Evolutionary conservation across 1,140 invertebrate genomes (phyloP).

Genomic region (Teleopsis dalmanni): DNA sequence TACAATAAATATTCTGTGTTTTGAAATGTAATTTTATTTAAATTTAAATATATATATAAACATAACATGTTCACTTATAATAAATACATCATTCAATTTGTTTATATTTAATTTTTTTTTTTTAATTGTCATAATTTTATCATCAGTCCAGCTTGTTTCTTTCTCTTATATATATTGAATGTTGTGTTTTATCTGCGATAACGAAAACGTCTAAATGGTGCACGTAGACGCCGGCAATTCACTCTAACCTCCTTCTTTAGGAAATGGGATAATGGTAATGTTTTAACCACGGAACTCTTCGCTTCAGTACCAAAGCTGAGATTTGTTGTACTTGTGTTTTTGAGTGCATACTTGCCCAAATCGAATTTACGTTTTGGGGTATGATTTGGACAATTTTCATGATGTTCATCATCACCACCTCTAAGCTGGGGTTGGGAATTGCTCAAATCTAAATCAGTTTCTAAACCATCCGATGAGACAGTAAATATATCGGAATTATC

Average conservation of each 20-base stretch:
- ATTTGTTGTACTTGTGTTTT: conserved; percentile 23
- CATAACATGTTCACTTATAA: too few species aligned
- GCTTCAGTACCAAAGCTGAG: conserved; percentile 39
- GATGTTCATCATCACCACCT: conserved; percentile 23
- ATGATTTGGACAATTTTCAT: conserved; percentile 10
- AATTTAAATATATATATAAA: too few species aligned
- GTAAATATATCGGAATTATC: conserved; percentile 43
- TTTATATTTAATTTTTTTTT: too few species aligned
- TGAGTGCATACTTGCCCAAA: conserved; percentile 36
- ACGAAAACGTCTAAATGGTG: conserved; percentile 38
- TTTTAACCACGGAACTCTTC: conserved; percentile 36
- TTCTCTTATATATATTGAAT: too few species aligned
- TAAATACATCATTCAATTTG: too few species aligned
- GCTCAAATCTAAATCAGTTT: conserved; percentile 39
- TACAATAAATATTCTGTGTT: too few species aligned
- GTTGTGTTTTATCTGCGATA: conserved; percentile 38
- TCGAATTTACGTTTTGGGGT: conserved; percentile 38
- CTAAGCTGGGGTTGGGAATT: conserved; percentile 16
- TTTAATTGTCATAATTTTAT: too few species aligned
- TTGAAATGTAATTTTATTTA: too few species aligned
- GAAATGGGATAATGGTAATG: conserved; percentile 37
- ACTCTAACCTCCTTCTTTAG: conserved; percentile 41
- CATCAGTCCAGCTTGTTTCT: too few species aligned
- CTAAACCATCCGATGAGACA: conserved; percentile 38
- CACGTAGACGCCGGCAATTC: conserved; percentile 35